A percentile compares a stretch with the other conserved stretches of the same genome.
These are phyloP conservation scores for Yponomeuta sedellus DNA, from an alignment of 2,888 invertebrate species.

Conservation along the genomic window DNA sequence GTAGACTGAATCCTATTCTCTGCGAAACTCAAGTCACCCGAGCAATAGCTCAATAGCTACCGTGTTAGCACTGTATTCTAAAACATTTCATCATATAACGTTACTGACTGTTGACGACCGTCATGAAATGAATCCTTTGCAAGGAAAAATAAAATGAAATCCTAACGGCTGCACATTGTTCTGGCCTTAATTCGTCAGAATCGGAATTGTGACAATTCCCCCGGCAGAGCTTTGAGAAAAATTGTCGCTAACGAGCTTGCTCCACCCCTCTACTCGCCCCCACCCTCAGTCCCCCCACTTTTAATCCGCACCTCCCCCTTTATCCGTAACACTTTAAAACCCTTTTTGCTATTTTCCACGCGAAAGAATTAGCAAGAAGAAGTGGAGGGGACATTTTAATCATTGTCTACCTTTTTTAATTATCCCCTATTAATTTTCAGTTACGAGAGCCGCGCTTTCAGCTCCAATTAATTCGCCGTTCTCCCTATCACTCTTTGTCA, in stretches of 20 bases:
- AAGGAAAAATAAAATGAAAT: neutral
- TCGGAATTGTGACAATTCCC: slow-evolving; percentile 71
- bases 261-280: slow-evolving; percentile 30
- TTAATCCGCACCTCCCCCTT: slow-evolving; percentile 58
- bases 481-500: neutral
- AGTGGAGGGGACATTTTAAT: slow-evolving; percentile 46
- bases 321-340: slow-evolving; percentile 68
- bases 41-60: too few species aligned
- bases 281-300: slow-evolving; percentile 36
- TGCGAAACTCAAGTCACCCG: too few species aligned
- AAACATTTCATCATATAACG: too few species aligned
- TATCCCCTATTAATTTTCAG: slow-evolving; percentile 31
- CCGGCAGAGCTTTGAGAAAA: slow-evolving; percentile 71
- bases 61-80: too few species aligned
- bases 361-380: slow-evolving; percentile 62
- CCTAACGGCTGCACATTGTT: slow-evolving; percentile 34
- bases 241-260: slow-evolving; percentile 73
- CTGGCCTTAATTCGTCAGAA: slow-evolving; percentile 68
- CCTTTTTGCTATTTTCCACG: slow-evolving; percentile 69
- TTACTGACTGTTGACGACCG: too few species aligned
- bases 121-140: too few species aligned
- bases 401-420: slow-evolving; percentile 52
- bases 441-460: neutral
- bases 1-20: too few species aligned
- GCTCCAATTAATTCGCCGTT: neutral